A percentile compares a stretch with the other conserved stretches of the same genome.
These are phyloP conservation scores for Drosophila bipectinata DNA, from an alignment of 1,140 invertebrate genomes.

Conservation along the genomic window DNA sequence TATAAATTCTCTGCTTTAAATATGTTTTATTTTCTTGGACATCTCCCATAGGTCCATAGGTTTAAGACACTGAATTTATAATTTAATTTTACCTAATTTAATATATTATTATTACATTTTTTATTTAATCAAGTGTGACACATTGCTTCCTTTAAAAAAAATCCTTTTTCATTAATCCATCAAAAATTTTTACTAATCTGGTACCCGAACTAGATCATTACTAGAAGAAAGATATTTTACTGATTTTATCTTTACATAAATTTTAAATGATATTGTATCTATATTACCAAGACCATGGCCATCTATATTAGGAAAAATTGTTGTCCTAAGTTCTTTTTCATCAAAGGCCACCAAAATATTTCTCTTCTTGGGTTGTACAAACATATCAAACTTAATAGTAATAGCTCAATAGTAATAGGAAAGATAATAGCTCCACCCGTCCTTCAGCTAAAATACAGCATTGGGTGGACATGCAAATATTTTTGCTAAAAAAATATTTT, in stretches of 20 bases:
- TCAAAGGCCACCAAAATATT: constrained; percentile 31
- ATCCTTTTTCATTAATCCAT: neutral
- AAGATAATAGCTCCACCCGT: constrained; percentile 21
- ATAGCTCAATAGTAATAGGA: no score
- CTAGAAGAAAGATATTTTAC: constrained; percentile 23
- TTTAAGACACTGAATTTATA: no score
- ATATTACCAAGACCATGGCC: constrained; percentile 38
- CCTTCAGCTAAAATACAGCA: neutral
- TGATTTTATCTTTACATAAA: neutral
- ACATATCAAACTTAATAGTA: neutral
- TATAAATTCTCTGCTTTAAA: no score
- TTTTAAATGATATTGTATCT: no score
- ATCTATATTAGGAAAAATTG: constrained; percentile 49
- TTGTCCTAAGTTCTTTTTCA: constrained; percentile 15
- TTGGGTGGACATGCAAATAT: constrained; percentile 11
- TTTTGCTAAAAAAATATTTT: neutral
- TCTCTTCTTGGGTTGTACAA: constrained; percentile 22
- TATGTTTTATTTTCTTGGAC: no score
- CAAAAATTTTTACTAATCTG: neutral
- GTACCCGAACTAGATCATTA: constrained; percentile 41
- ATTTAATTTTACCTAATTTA: no score
- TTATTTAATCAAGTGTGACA: no score
- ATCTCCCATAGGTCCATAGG: no score
- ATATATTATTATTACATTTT: no score
- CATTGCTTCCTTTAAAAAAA: no score